phyloP scores from a whole-genome alignment of 2,113 vertebrate genomes.

The Empidonax alnorum region DNA sequence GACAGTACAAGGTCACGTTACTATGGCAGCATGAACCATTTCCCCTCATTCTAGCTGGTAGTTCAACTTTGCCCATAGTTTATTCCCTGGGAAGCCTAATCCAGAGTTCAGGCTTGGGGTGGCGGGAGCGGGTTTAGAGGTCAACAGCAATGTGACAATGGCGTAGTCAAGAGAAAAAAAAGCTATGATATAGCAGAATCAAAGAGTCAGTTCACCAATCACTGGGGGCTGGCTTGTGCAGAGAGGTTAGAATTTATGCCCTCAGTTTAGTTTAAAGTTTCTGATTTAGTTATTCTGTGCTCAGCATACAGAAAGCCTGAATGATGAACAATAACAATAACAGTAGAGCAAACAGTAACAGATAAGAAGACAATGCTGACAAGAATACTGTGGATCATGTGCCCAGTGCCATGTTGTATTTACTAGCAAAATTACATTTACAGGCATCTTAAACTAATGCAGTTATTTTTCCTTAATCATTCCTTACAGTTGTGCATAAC shows the following conservation, averaged over 20 bases:
- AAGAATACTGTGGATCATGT: background rate
- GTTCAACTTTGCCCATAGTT: slow-evolving; percentile 64
- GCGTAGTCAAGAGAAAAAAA: slow-evolving; percentile 77
- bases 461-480: background rate
- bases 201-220: slow-evolving; percentile 68
- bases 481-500: background rate
- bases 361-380: background rate
- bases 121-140: slow-evolving; percentile 78
- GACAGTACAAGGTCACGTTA: slow-evolving; percentile 74
- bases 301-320: background rate
- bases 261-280: background rate
- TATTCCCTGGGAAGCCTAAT: slow-evolving; percentile 75
- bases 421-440: background rate
- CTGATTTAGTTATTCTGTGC: slow-evolving; percentile 19
- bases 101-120: slow-evolving; percentile 77
- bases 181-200: slow-evolving; percentile 66
- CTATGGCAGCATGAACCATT: slow-evolving; percentile 78
- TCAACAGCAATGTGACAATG: slow-evolving; percentile 84
- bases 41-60: slow-evolving; percentile 52
- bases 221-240: background rate
- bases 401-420: background rate
- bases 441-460: background rate
- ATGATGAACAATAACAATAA: background rate
- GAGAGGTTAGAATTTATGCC: slow-evolving; percentile 25
- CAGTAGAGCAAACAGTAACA: background rate